A percentile compares a stretch with the other conserved stretches of the same genome.
phyloP scores from a whole-genome alignment of 2,888 invertebrate species.

The Rutpela maculata region DNA sequence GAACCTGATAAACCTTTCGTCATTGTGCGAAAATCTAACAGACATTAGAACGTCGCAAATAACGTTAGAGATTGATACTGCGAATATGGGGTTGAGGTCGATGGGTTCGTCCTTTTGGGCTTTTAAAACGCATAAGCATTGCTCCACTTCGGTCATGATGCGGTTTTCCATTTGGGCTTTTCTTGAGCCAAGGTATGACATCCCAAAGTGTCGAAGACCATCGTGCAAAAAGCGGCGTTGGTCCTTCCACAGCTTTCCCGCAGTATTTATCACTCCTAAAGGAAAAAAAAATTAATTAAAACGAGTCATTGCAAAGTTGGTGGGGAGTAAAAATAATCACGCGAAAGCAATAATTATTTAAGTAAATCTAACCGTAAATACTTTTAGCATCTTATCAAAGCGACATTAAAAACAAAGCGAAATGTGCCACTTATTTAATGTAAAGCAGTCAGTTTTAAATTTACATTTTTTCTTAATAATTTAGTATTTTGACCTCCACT shows the following conservation, averaged over 20 bases:
- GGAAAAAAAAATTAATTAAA: conserved; percentile 44
- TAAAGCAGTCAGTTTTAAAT: background rate
- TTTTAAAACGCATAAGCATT: conserved; percentile 81
- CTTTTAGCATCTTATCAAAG: no score
- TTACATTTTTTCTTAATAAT: background rate
- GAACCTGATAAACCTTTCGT: conserved; percentile 85
- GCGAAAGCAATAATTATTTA: background rate
- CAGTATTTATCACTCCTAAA: conserved; percentile 92
- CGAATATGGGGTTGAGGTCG: conserved; percentile 85
- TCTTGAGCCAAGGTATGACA: conserved; percentile 89
- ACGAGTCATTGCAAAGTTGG: background rate
- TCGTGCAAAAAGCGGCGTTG: conserved; percentile 92
- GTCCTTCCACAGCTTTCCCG: conserved; percentile 92
- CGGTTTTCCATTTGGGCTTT: conserved; percentile 89
- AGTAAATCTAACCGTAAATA: background rate
- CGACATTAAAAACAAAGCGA: background rate
- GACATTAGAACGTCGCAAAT: conserved; percentile 95
- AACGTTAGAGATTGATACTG: conserved; percentile 91
- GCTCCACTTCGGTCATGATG: conserved; percentile 89
- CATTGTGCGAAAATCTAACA: conserved; percentile 87
- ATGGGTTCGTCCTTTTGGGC: conserved; percentile 81
- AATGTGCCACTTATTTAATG: background rate
- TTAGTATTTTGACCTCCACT: background rate
- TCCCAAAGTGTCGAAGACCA: conserved; percentile 89
- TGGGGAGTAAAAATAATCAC: background rate